phyloP scores from a whole-genome alignment of 2,888 invertebrate species.

The Schizaphis graminum region DNA sequence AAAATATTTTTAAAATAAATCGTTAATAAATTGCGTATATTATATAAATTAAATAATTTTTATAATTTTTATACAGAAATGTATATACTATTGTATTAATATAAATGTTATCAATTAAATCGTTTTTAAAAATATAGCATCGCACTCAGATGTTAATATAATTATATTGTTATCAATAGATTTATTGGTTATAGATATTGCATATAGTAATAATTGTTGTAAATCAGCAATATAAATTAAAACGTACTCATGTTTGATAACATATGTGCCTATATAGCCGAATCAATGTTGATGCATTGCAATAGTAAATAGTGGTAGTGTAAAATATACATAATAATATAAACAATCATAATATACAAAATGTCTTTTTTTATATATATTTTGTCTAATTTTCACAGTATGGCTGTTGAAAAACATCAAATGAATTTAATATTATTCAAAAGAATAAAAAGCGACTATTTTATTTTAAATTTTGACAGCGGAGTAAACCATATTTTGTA shows the following conservation, averaged over 20 bases:
- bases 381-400: background rate
- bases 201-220: background rate
- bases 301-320: background rate
- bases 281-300: background rate
- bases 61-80: too few relatives aligned
- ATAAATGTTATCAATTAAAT: background rate
- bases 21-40: too few relatives aligned
- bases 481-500: background rate
- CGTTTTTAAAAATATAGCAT: background rate
- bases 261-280: background rate
- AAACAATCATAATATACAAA: background rate
- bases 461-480: background rate
- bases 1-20: background rate
- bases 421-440: background rate
- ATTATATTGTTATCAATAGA: background rate
- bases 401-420: background rate
- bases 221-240: background rate
- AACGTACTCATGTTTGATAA: background rate
- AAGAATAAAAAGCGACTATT: background rate
- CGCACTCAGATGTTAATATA: background rate
- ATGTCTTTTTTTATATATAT: background rate
- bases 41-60: too few relatives aligned
- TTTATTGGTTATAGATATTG: background rate
- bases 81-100: too few relatives aligned
- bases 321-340: too few relatives aligned